Evolutionary conservation across 2,113 vertebrate species (phyloP).

Genomic region (Oreamnos americanus): DNA sequence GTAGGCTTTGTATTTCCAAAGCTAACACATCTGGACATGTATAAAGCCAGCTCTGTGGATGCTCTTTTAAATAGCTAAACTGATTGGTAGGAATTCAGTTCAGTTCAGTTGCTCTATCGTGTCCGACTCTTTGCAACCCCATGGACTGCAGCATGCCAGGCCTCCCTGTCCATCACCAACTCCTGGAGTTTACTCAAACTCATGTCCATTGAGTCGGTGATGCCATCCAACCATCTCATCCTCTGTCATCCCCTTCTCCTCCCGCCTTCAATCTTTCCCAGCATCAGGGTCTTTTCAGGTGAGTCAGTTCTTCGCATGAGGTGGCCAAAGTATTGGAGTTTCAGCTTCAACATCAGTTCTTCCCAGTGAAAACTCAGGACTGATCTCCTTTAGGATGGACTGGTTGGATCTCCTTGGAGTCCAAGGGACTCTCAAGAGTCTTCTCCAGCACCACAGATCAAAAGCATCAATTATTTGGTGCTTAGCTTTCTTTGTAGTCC

Average conservation of each 20-base stretch:
- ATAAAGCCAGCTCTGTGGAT: not conserved
- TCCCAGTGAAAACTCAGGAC: not conserved
- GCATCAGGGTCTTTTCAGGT: not conserved
- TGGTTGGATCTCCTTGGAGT: not conserved
- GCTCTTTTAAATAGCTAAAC: not conserved
- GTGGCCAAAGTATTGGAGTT: not conserved
- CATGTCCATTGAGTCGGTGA: not conserved
- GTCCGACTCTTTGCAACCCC: not conserved
- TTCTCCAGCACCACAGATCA: not conserved
- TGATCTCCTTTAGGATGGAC: not conserved
- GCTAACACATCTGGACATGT: not conserved
- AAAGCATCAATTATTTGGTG: not conserved
- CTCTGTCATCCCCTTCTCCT: not conserved
- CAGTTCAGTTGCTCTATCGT: not conserved
- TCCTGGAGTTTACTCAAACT: not conserved
- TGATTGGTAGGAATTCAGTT: not conserved
- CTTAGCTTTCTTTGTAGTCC: not conserved
- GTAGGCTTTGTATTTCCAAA: not conserved
- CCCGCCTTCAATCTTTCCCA: not conserved
- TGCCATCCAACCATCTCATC: not conserved
- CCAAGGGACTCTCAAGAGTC: not conserved
- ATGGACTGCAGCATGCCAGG: not conserved
- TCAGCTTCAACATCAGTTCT: not conserved
- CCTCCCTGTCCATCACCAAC: not conserved
- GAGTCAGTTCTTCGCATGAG: not conserved